phyloP scores from a whole-genome alignment of 1,140 invertebrate genomes.

The Thaumetopoea pityocampa region DNA sequence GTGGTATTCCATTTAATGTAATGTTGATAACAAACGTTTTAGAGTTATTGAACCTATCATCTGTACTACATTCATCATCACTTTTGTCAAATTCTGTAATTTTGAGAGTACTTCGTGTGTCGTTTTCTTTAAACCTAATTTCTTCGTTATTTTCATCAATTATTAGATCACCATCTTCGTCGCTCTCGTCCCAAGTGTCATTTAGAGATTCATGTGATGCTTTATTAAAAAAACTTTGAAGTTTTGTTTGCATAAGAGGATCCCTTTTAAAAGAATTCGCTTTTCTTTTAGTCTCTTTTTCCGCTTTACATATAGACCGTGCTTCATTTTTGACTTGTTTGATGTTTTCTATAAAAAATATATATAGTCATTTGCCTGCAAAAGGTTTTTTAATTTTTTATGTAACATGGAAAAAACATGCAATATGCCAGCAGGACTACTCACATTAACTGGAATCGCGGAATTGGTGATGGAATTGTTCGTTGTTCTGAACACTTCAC shows the following conservation, averaged over 20 bases:
- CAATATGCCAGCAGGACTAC: background rate
- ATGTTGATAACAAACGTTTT: conserved; percentile 65
- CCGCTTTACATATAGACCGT: conserved; percentile 47
- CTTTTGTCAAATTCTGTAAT: conserved; percentile 24
- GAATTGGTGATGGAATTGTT: too few relatives aligned
- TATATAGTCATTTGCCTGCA: too few relatives aligned
- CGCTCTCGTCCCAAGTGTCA: conserved; percentile 32
- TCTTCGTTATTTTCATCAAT: conserved; percentile 43
- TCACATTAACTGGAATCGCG: too few relatives aligned
- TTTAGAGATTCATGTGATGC: conserved; percentile 30
- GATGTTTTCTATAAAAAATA: conserved; percentile 28
- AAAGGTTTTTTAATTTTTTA: too few relatives aligned
- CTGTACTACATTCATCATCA: conserved; percentile 12
- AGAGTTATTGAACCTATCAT: conserved; percentile 16
- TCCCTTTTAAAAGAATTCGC: conserved; percentile 63
- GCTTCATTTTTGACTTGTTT: conserved; percentile 36
- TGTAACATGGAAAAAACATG: too few relatives aligned
- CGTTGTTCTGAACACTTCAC: too few relatives aligned
- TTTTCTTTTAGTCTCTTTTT: conserved; percentile 60
- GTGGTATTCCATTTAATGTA: conserved; percentile 56
- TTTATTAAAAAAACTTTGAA: conserved; percentile 52
- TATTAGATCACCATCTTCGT: conserved; percentile 43
- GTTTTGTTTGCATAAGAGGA: conserved; percentile 56
- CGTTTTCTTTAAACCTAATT: conserved; percentile 4
- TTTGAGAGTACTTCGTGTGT: conserved; percentile 47